Evolutionary conservation across 2,113 vertebrate genomes (phyloP), one percentile per base, ranked within the genome.

Genomic region (Odontophorus gujanensis): DNA sequence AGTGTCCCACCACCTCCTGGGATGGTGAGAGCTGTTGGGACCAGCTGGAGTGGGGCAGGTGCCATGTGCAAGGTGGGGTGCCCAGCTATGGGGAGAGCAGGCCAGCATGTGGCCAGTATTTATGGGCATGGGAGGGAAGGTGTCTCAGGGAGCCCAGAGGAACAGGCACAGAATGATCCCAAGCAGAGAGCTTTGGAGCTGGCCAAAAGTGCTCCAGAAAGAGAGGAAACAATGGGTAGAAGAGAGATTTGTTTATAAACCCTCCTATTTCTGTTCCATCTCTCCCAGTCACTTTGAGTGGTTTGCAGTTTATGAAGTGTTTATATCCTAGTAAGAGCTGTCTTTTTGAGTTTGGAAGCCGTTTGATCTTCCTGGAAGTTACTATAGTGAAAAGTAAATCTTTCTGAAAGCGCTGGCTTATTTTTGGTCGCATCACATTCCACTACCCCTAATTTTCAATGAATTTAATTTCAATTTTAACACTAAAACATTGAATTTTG

Each of bases 231-330:
- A 82, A 73, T 85, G 25, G 71, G 32, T 1, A 2, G 51, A 81
- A 85, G 51, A 85, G n/a, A 38, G 47, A 71, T 83, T 78, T 92
- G 28, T 90, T 95, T 85, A 90, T 57, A 91, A 88, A 90, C 26
- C 13, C 34, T 74, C 87, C 82, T 72, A 81, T 42, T 92, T 91
- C 81, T 72, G 38, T 75, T 95, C 51, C 22, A 57, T 81, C 63
- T 93, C 76, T 48, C 28, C 47, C 51, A 55, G 38, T 32, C 50
- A 57, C 47, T 91, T 87, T 6, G 62, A 88, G 14, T 51, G 42
- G 8, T 63, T 58, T 50, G 74, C 68, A 92, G 16, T 78, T 92
- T 84, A 67, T 66, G 43, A 83, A 66, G 50, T 48, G 72, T 85
- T 92, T 85, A 32, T 66, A 50, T 58, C 38, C 68, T 77, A 80